These are phyloP conservation scores for Palythoa grandiflora DNA, from an alignment of 92 coral and sea anemone species.

Conservation along the genomic window DNA sequence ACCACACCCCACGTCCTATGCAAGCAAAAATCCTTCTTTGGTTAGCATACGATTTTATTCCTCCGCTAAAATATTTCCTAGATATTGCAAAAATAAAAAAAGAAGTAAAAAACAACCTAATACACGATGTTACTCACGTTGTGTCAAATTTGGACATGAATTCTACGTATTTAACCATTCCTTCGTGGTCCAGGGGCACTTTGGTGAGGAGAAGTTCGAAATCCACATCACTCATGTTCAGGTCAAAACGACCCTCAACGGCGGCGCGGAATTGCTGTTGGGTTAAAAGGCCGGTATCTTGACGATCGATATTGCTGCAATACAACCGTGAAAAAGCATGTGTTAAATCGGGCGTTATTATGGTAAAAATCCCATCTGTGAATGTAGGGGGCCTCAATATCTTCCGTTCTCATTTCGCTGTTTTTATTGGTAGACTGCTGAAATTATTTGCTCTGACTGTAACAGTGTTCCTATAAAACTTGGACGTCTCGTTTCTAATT, in stretches of 20 bases:
- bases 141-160: constrained; percentile 99
- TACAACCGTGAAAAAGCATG: neutral
- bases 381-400: too few relatives aligned
- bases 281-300: constrained; percentile 82
- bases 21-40: too few relatives aligned
- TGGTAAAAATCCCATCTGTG: too few relatives aligned
- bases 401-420: too few relatives aligned
- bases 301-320: constrained; percentile 93
- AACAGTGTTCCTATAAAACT: too few relatives aligned
- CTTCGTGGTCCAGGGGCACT: constrained; percentile 90
- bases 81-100: neutral
- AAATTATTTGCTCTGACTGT: too few relatives aligned
- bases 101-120: neutral
- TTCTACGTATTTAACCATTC: constrained; percentile 95
- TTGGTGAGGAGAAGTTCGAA: constrained; percentile 76
- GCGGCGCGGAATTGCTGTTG: constrained; percentile 99
- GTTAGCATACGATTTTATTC: too few relatives aligned
- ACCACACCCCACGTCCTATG: too few relatives aligned
- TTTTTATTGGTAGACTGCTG: too few relatives aligned
- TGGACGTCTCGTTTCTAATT: too few relatives aligned
- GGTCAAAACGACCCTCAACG: constrained; percentile 95
- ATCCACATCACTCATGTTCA: constrained; percentile 89
- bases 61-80: too few relatives aligned
- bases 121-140: constrained; percentile 70
- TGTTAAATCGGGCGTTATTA: too few relatives aligned